Base-by-base conservation (phyloP, 2,113 vertebrate species). In the Megaleporinus macrocephalus region DNA sequence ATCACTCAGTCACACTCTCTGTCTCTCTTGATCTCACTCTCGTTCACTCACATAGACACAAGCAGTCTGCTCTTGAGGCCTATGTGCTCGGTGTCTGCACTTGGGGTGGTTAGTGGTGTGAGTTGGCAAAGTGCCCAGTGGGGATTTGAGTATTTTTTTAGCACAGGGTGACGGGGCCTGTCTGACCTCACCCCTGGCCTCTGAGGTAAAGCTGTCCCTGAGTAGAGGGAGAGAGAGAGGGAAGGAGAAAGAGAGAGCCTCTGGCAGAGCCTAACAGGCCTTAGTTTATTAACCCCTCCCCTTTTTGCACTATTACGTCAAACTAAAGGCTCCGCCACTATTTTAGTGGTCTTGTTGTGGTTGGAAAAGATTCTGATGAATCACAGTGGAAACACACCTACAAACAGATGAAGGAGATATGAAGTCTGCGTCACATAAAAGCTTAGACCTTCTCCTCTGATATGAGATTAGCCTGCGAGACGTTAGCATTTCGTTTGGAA, bases 161-260 rank as follows among this genome's bases (percentile, higher is more conserved):
- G 61, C 44, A 81, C 63, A 66, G 53, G 49, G 65, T 65, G 36
- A 47, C 44, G 51, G 73, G 30, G 5, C 68, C 75, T 47, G 27
- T 74, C 53, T 81, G 76, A 82, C 80, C 84, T 78, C 44, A 71
- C 76, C 70, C 51, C 82, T 81, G 71, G 61, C 51, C 62, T 26
- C 6, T 61, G 24, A 55, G 80, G 75, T 78, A 69, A 74, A 73
- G 68, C 27, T 78, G 29, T 85, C 33, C 51, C 36, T 73, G 61
- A 49, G 55, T 73, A 69, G n/a, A 16, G 18, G 49, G 59, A 63
- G 12, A 22, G 36, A 22, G 51, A 59, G 49, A 68, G 24, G 75
- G 33, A 14, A n/a, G n/a, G 15, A 36, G 33, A 36, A 6, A 36
- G n/a, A n/a, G n/a, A n/a, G n/a, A 51, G 47, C 27, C 16, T 79